Evolutionary conservation across 2,888 invertebrate species (phyloP).

Genomic region (Polymixis lichenea): DNA sequence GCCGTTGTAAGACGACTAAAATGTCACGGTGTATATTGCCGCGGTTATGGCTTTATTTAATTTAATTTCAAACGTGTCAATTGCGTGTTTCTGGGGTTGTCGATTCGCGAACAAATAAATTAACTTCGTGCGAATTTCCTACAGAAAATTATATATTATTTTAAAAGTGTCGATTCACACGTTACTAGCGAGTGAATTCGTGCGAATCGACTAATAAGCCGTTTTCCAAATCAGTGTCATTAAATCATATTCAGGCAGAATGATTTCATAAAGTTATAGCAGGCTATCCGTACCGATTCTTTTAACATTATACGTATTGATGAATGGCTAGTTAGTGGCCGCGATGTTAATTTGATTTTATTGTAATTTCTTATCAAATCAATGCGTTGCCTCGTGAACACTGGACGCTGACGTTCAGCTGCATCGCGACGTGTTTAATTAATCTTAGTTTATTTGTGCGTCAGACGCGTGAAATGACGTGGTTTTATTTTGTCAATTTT

Average conservation of each 20-base stretch:
- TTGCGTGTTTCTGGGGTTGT: too few relatives aligned
- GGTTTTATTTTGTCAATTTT: slow-evolving; percentile 23
- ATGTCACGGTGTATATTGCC: too few relatives aligned
- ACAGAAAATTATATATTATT: too few relatives aligned
- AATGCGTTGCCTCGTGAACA: slow-evolving; percentile 24
- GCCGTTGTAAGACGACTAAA: too few relatives aligned
- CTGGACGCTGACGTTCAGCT: slow-evolving; percentile 11
- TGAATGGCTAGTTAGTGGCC: slow-evolving; percentile 16
- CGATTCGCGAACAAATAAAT: too few relatives aligned
- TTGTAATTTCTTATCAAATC: slow-evolving; percentile 41
- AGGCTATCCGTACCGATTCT: neutral
- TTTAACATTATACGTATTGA: neutral
- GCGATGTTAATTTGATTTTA: slow-evolving; percentile 42
- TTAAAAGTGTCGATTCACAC: too few relatives aligned
- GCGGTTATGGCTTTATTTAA: too few relatives aligned
- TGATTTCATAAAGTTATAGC: neutral
- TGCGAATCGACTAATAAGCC: neutral
- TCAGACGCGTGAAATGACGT: slow-evolving; percentile 23
- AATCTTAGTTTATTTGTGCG: slow-evolving; percentile 5
- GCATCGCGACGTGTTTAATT: slow-evolving; percentile 19
- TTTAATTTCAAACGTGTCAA: too few relatives aligned
- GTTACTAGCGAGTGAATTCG: too few relatives aligned
- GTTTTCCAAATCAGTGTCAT: neutral
- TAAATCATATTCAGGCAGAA: neutral
- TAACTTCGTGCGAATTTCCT: too few relatives aligned